Evolutionary conservation across 2,888 invertebrate species (phyloP).

Genomic region (Acleris laterana): DNA sequence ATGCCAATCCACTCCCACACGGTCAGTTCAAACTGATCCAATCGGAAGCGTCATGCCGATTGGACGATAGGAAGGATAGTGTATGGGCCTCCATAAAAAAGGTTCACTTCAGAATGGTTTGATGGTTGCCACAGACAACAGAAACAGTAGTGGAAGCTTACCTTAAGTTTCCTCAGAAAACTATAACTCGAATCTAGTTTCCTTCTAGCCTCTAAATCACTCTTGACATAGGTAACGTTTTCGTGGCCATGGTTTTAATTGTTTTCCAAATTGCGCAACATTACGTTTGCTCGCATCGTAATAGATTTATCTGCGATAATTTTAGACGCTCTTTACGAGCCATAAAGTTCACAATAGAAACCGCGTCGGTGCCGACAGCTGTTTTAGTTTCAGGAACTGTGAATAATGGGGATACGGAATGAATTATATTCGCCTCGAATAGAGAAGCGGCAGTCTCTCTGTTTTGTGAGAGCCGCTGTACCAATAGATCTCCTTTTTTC

Average conservation of each 20-base stretch:
- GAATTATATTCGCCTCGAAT: conserved; percentile 39
- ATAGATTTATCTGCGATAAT: conserved; percentile 42
- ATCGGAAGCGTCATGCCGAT: too few relatives aligned
- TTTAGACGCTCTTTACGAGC: conserved; percentile 67
- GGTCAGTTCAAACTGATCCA: too few relatives aligned
- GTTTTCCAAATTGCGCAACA: conserved; percentile 28
- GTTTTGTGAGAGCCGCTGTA: neutral
- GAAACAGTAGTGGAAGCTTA: too few relatives aligned
- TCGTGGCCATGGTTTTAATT: conserved; percentile 5
- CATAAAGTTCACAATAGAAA: conserved; percentile 67
- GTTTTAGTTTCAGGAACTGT: conserved; percentile 54
- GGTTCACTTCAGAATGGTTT: too few relatives aligned
- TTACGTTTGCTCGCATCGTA: conserved; percentile 18
- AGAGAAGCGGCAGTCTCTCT: conserved; percentile 11
- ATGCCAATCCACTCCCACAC: too few relatives aligned
- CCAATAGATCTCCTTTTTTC: too few relatives aligned
- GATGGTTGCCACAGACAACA: too few relatives aligned
- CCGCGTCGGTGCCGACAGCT: conserved; percentile 61
- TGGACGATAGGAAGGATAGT: too few relatives aligned
- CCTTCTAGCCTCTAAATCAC: neutral
- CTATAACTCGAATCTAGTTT: too few relatives aligned
- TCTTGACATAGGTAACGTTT: neutral
- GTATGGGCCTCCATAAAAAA: too few relatives aligned
- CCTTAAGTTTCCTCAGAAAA: too few relatives aligned
- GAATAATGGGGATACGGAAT: conserved; percentile 46